Conservation (phyloP, 2,888 invertebrate genomes). For the Macrophya alboannulata region DNA sequence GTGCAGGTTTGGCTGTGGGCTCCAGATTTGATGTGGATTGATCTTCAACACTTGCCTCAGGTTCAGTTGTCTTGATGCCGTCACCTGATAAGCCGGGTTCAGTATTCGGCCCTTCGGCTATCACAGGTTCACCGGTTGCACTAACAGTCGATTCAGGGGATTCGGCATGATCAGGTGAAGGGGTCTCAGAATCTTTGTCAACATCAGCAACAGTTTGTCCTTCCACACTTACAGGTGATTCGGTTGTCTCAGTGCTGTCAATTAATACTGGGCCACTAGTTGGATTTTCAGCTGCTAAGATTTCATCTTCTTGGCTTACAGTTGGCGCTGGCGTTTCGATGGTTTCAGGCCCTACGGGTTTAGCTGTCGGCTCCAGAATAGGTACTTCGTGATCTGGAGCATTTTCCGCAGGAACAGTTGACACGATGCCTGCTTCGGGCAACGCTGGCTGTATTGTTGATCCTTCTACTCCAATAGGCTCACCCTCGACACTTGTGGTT, state of each 20-base stretch:
- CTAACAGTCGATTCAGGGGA: conserved; percentile 26
- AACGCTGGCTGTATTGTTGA: conserved; percentile 4
- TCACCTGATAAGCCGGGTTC: neutral
- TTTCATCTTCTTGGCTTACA: conserved; percentile 24
- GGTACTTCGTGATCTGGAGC: conserved; percentile 13
- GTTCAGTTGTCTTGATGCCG: conserved; percentile 2
- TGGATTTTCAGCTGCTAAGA: conserved; percentile 49
- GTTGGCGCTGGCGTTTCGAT: conserved; percentile 23
- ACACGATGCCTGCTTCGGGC: neutral
- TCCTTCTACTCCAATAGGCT: neutral
- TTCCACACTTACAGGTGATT: conserved; percentile 16
- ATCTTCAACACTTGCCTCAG: neutral
- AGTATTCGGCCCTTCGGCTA: conserved; percentile 18
- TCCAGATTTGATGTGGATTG: neutral
- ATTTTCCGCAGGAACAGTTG: conserved; percentile 46
- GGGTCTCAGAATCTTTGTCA: neutral
- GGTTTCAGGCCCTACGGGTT: conserved; percentile 22
- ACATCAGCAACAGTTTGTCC: neutral
- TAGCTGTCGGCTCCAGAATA: conserved; percentile 27
- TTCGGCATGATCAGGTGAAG: conserved; percentile 51
- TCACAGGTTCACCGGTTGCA: conserved; percentile 7
- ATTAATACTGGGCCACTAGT: conserved; percentile 45
- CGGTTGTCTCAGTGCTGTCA: conserved; percentile 4
- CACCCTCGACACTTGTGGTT: neutral
- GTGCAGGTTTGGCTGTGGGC: neutral